Evolutionary conservation across 92 coral and sea anemone species (phyloP), one percentile per base, ranked within the genome.

Genomic region (Palythoa heliodiscus): DNA sequence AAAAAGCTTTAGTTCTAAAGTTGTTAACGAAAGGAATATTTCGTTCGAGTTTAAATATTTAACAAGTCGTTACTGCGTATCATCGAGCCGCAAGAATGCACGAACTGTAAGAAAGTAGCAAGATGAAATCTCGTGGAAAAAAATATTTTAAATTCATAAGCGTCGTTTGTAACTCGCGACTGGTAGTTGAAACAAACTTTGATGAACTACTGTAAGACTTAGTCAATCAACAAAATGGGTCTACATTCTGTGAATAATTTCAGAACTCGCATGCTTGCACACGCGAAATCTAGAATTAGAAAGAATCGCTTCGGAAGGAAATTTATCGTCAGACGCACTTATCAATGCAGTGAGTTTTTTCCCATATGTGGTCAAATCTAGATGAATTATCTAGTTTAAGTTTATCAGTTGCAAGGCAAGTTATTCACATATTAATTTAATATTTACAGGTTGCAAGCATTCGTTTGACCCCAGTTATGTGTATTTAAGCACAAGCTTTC

Each of bases 131-230:
- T 69, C 16, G 47, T 9, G 37, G 73, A 69, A 25, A 2, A 69
- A 58, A 4, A n/a, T 10, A 24, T 25, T 25, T 69, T 48, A 35
- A 24, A 64, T 73, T 79, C 40, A 8, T 29, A 3, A 80, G 40
- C 74, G 8, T 19, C 14, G 40, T 24, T 12, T 25, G 24, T 19
- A 0, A 22, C 29, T 25, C 11, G 19, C 61, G 22, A 23, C 4
- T 19, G 69, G 20, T 7, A 78, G 55, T 61, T 78, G 73, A 78
- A 78, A 63, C 73, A 63, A 40, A 78, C 71, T 60, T 22, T 54
- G 71, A 80, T 66, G 84, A 64, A 78, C 83, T 11, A n/a, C n/a
- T n/a, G n/a, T n/a, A 39, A 50, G 38, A 54, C 20, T 25, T 19
- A 54, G 17, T 67, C 40, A 63, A 43, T 17, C 20, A 40, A 79